These are phyloP conservation scores for Leucoraja ocellata DNA, from an alignment of 2,797 vertebrate genomes.

Conservation along the genomic window DNA sequence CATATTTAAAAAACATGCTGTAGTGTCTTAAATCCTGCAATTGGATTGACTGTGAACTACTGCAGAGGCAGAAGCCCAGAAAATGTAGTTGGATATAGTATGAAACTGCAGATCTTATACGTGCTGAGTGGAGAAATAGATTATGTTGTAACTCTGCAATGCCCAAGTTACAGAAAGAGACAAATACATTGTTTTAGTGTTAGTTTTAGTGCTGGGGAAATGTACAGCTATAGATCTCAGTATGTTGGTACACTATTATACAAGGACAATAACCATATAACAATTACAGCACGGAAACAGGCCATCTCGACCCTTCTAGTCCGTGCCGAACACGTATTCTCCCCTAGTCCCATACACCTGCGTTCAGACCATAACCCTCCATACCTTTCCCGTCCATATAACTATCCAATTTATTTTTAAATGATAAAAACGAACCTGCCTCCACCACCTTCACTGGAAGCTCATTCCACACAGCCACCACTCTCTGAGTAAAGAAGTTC, in stretches of 20 bases:
- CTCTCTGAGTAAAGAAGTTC: too few relatives aligned
- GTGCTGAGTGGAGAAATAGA: background rate
- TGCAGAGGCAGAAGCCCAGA: background rate
- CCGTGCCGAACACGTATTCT: too few relatives aligned
- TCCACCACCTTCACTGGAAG: too few relatives aligned
- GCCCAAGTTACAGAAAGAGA: background rate
- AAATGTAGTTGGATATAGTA: background rate
- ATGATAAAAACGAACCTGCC: too few relatives aligned
- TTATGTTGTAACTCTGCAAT: background rate
- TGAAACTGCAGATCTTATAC: background rate
- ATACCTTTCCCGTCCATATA: too few relatives aligned
- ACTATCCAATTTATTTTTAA: too few relatives aligned
- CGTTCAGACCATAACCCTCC: too few relatives aligned
- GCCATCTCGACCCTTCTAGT: too few relatives aligned
- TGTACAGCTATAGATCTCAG: background rate
- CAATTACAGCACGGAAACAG: too few relatives aligned
- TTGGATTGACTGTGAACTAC: background rate
- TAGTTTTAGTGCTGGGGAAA: background rate
- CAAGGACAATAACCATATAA: too few relatives aligned
- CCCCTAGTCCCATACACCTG: too few relatives aligned
- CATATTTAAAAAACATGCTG: background rate
- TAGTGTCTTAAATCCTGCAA: background rate
- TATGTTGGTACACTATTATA: background rate
- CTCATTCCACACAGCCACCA: too few relatives aligned
- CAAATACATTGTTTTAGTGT: background rate